phyloP scores from a whole-genome alignment of 2,888 invertebrate species.

The Steinernema hermaphroditum region DNA sequence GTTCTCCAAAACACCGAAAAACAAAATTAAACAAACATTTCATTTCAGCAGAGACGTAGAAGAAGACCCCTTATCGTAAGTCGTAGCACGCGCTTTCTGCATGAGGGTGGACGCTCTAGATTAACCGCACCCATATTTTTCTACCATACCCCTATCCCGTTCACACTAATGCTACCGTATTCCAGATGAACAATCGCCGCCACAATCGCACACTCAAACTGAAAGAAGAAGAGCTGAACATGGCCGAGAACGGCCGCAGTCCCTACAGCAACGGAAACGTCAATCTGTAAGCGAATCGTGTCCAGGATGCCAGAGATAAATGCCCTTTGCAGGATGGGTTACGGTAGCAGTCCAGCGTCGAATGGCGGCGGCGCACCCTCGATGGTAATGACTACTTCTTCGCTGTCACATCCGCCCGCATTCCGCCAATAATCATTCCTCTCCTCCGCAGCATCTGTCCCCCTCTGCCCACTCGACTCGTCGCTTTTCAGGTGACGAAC shows the following conservation, averaged over 20 bases:
- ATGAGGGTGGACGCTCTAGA: background rate
- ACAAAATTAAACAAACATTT: background rate
- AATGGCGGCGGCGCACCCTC: conserved; percentile 17
- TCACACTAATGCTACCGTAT: conserved; percentile 9
- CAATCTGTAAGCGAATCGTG: background rate
- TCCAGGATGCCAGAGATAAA: background rate
- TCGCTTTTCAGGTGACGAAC: conserved; percentile 28
- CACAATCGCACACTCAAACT: conserved; percentile 43
- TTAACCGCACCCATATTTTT: background rate
- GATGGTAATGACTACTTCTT: conserved; percentile 29
- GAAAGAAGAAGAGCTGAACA: conserved; percentile 45
- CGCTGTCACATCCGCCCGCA: conserved; percentile 26
- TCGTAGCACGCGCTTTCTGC: background rate
- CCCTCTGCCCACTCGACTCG: conserved; percentile 14
- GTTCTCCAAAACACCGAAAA: background rate
- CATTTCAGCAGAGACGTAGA: conserved; percentile 22
- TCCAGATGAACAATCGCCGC: conserved; percentile 41
- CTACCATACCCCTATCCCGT: background rate
- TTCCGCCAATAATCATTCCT: conserved; percentile 23
- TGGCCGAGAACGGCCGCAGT: conserved; percentile 48
- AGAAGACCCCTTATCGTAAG: conserved; percentile 17
- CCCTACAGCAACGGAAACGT: conserved; percentile 36
- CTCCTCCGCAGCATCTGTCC: background rate
- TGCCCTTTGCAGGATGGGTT: conserved; percentile 7
- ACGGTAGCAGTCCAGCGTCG: conserved; percentile 17